Evolutionary conservation across 2,113 vertebrate genomes (phyloP), one percentile per base, ranked within the genome.

Genomic region (Colaptes auratus): DNA sequence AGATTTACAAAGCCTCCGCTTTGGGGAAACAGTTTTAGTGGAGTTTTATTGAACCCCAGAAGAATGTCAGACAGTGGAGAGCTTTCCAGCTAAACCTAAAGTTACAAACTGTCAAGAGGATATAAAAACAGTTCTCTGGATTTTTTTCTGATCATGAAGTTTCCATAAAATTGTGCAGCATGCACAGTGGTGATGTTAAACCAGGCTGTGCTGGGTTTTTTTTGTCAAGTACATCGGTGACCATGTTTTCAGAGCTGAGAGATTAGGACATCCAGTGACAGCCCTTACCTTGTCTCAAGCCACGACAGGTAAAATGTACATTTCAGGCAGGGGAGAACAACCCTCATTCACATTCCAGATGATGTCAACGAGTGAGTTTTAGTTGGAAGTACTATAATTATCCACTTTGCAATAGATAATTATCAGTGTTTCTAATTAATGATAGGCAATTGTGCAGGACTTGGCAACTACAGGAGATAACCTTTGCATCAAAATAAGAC

Each of bases 381-480:
- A 80, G 64, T 63, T 67, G 77, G 33, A 89, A 95, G 81, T 71
- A 65, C 76, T n/a, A 16, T 56, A 94, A 95, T 87, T 93, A 96
- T 84, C 82, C 77, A 91, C 92, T 93, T 73, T 67, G 50, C 59
- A 82, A 18, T 10, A 84, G 80, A 25, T 87, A 82, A 93, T 74
- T 25, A 78, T 71, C 90, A 82, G 36, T 71, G n/a, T 36, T 82
- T 70, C 80, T 86, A 86, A 82, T 87, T 82, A 80, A 81, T 77
- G 60, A 35, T 8, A 64, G 46, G 55, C 35, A 93, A 85, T 73
- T 0, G 5, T 60, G 44, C 33, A 83, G 72, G 76, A 90, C 78
- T 86, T 79, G 20, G 52, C 70, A 91, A 91, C 92, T 80, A 84
- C 0, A 7, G 7, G 33, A 60, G 78, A 63, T 86, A 93, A 88